Conservation (phyloP, 2,113 vertebrate genomes). For the Istiophorus platypterus region DNA sequence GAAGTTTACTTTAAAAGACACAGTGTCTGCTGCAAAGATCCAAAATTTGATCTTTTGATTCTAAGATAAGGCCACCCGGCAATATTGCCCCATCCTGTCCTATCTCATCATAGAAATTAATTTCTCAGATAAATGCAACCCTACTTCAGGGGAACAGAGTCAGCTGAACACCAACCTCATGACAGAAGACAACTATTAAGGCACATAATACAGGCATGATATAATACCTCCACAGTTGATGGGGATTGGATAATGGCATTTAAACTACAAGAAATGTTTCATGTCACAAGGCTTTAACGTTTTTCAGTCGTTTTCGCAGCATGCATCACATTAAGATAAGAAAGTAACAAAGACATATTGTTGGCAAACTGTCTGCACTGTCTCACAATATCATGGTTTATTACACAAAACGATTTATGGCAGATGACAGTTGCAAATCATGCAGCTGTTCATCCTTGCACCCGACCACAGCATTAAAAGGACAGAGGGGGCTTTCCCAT, state of each 20-base stretch:
- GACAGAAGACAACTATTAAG: too few relatives aligned
- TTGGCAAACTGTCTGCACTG: neutral
- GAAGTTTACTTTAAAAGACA: slow-evolving; percentile 42
- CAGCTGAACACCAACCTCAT: neutral
- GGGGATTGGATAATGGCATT: neutral
- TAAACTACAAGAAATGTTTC: neutral
- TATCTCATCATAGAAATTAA: slow-evolving; percentile 34
- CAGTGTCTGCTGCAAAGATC: neutral
- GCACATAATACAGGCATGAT: neutral
- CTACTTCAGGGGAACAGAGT: neutral
- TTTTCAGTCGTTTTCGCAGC: neutral
- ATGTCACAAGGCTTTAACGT: neutral
- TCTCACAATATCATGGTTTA: neutral
- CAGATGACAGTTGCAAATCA: slow-evolving; percentile 17
- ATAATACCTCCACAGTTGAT: neutral
- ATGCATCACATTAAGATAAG: neutral
- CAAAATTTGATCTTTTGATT: slow-evolving; percentile 27
- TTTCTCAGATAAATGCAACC: slow-evolving; percentile 29
- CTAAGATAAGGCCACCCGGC: slow-evolving; percentile 11
- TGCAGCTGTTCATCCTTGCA: slow-evolving; percentile 65
- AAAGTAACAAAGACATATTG: neutral
- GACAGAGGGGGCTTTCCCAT: slow-evolving; percentile 66
- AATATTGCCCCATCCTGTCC: slow-evolving; percentile 7
- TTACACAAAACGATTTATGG: slow-evolving; percentile 31
- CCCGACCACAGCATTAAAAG: slow-evolving; percentile 49